phyloP scores from a whole-genome alignment of 92 coral and sea anemone genomes.

The Palythoa caribaeorum region DNA sequence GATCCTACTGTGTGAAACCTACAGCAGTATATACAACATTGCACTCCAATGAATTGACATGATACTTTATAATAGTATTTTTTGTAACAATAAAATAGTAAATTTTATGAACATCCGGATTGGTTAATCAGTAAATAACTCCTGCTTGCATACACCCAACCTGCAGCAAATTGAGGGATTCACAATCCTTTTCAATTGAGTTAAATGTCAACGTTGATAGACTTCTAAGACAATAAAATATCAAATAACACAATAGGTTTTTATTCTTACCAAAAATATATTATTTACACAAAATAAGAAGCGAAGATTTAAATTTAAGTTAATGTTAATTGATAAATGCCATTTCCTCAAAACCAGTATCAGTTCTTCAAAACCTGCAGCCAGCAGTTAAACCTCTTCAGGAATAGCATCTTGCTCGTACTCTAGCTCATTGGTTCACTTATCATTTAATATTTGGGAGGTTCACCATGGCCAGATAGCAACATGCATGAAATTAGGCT shows the following conservation, averaged over 20 bases:
- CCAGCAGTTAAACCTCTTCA: too few relatives aligned
- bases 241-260: background rate
- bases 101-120: background rate
- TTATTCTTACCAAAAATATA: background rate
- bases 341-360: background rate
- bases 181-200: background rate
- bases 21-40: constrained; percentile 16
- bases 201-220: background rate
- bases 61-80: constrained; percentile 1
- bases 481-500: constrained; percentile 1
- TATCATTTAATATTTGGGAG: background rate
- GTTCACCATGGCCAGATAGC: constrained; percentile 8
- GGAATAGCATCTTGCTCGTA: background rate
- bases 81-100: background rate
- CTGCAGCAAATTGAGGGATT: background rate
- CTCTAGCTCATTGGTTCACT: constrained; percentile 7
- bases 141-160: constrained; percentile 11
- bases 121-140: constrained; percentile 2
- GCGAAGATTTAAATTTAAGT: background rate
- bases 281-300: background rate
- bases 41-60: background rate
- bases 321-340: background rate
- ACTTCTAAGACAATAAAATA: background rate
- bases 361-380: background rate
- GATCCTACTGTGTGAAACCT: constrained; percentile 40